A percentile compares a stretch with the other conserved stretches of the same genome.
phyloP scores from a whole-genome alignment of 2,888 invertebrate species.

The Psococerastis gibbosa region DNA sequence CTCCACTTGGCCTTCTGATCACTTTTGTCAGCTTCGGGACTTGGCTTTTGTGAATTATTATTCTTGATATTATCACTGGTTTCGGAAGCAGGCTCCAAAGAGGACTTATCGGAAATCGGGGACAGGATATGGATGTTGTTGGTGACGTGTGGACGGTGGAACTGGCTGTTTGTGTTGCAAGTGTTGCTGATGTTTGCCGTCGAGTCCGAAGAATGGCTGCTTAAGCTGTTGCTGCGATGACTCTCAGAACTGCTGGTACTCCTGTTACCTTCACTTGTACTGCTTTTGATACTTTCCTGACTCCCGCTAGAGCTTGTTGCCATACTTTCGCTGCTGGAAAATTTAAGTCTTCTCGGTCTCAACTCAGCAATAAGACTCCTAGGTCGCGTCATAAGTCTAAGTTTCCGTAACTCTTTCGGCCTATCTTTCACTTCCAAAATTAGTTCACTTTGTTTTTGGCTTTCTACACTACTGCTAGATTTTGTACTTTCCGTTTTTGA shows the following conservation, averaged over 20 bases:
- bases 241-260: slow-evolving; percentile 74
- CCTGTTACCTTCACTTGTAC: slow-evolving; percentile 70
- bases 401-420: slow-evolving; percentile 25
- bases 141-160: slow-evolving; percentile 16
- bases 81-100: slow-evolving; percentile 68
- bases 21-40: slow-evolving; percentile 36
- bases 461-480: slow-evolving; percentile 28
- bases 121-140: slow-evolving; percentile 68
- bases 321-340: slow-evolving; percentile 72
- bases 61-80: slow-evolving; percentile 63
- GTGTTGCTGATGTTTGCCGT: slow-evolving; percentile 13
- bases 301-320: slow-evolving; percentile 65
- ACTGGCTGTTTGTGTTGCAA: slow-evolving; percentile 9
- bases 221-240: slow-evolving; percentile 61
- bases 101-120: slow-evolving; percentile 78
- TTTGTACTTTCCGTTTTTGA: neutral
- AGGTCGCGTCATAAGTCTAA: slow-evolving; percentile 19
- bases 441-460: slow-evolving; percentile 5
- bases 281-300: slow-evolving; percentile 71
- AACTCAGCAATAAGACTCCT: slow-evolving; percentile 36
- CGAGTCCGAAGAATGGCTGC: slow-evolving; percentile 72
- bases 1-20: slow-evolving; percentile 37
- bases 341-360: slow-evolving; percentile 31
- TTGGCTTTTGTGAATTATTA: slow-evolving; percentile 57
- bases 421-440: slow-evolving; percentile 47